These are phyloP conservation scores for Stichodactyla helianthus DNA, from an alignment of 64 coral and sea anemone species.

Conservation along the genomic window DNA sequence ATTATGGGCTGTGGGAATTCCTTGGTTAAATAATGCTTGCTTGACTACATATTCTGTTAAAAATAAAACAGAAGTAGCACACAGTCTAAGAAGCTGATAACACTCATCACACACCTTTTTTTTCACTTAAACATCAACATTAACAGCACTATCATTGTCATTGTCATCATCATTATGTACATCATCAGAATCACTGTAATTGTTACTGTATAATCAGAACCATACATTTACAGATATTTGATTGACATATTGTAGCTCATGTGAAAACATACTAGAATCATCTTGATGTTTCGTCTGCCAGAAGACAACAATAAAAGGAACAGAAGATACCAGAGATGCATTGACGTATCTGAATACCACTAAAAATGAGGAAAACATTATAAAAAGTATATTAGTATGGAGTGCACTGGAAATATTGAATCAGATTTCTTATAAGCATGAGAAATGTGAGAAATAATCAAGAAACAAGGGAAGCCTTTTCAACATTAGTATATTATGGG, in stretches of 20 bases:
- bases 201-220: neutral
- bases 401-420: neutral
- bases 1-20: slow-evolving; percentile 20
- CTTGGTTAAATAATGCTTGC: slow-evolving; percentile 38
- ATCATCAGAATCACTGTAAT: no score
- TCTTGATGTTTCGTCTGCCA: slow-evolving; percentile 51
- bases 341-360: slow-evolving; percentile 56
- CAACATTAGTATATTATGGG: no score
- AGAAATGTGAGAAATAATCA: no score
- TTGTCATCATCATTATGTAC: neutral
- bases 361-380: neutral
- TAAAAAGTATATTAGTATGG: neutral
- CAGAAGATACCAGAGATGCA: slow-evolving; percentile 35
- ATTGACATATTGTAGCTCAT: neutral
- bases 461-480: no score
- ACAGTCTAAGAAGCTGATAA: neutral
- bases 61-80: neutral
- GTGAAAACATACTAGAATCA: slow-evolving; percentile 12
- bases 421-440: no score
- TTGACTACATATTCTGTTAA: slow-evolving; percentile 38
- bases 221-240: neutral
- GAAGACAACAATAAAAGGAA: slow-evolving; percentile 57
- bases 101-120: neutral
- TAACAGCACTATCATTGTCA: neutral
- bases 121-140: neutral